These are phyloP conservation scores for Ptilorrhoa leucosticta DNA, from an alignment of 2,113 vertebrate genomes.

Conservation along the genomic window DNA sequence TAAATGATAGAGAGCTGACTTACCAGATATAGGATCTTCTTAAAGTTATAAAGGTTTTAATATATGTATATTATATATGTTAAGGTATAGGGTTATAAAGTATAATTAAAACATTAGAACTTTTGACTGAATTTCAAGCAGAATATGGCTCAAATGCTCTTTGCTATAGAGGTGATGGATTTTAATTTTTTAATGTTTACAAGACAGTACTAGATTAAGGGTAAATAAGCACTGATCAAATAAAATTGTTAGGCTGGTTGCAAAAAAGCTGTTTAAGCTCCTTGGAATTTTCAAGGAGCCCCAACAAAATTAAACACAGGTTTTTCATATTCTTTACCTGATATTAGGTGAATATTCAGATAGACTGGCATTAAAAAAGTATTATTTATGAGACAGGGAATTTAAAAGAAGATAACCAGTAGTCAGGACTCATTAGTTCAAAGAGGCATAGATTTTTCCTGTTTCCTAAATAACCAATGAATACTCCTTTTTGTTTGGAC, in stretches of 20 bases:
- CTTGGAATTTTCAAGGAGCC: neutral
- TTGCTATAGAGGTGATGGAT: neutral
- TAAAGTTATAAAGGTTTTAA: neutral
- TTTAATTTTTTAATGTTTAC: neutral
- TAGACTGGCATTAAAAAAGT: neutral
- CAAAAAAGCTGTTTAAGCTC: neutral
- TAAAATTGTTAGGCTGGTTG: neutral
- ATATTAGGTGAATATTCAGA: neutral
- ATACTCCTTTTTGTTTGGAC: neutral
- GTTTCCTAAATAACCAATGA: neutral
- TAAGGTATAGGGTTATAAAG: neutral
- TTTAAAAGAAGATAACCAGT: neutral
- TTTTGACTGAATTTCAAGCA: neutral
- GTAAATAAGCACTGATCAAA: neutral
- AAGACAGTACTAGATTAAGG: neutral
- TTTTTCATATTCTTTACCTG: neutral
- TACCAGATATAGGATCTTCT: neutral
- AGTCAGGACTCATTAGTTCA: neutral
- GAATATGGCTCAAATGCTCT: neutral
- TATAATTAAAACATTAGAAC: neutral
- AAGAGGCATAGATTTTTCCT: neutral
- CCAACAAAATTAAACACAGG: neutral
- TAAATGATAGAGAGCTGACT: neutral
- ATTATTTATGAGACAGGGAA: neutral
- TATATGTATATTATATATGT: neutral